Evolutionary conservation across 2,888 invertebrate genomes (phyloP), one percentile per base, ranked within the genome.

Genomic region (Clivina fossor): DNA sequence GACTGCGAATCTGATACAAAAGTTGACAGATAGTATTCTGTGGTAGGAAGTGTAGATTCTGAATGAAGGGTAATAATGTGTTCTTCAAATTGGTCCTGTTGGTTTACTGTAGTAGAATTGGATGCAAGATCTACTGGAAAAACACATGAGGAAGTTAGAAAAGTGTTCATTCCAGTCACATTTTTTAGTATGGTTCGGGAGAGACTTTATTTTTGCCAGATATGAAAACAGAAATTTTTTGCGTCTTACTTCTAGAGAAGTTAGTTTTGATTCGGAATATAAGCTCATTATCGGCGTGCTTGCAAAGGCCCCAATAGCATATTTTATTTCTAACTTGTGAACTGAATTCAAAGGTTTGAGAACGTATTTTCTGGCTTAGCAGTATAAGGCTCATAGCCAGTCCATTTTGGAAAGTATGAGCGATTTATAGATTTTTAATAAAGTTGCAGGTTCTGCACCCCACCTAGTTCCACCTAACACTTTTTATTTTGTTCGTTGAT

Each of bases 391-490:
- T 7, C 8, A 26, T 8, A 7, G 5, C 26, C 41, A 37, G n/a
- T 11, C 41, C 3, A 41, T 41, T 8, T 8, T 22, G 3, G 41
- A 41, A 2, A 41, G 24, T 3, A 41, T 26, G 2, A 41, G 22
- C 1, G 20, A n/a, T 7, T 22, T 4, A 19, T 22, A 41, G 8
- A 22, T 11, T 22, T 15, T 1, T 3, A 41, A 18, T 1, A 41
- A 13, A 4, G 41, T 41, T 22, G 11, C 2, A 3, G 24, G 41
- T 7, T 20, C 11, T 11, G 41, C 41, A n/a, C 41, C 11, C 41
- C 41, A 41, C 13, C 24, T 41, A 22, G 41, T 41, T 8, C 24
- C 24, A 41, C 24, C 41, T 8, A 41, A 11, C 11, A 37, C 15
- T 8, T 37, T n/a, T n/a, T 15, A 37, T 4, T 9, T 8, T 11